A percentile compares a stretch with the other conserved stretches of the same genome.
phyloP scores from a whole-genome alignment of 2,888 invertebrate genomes.

The Pharmacophagus antenor region DNA sequence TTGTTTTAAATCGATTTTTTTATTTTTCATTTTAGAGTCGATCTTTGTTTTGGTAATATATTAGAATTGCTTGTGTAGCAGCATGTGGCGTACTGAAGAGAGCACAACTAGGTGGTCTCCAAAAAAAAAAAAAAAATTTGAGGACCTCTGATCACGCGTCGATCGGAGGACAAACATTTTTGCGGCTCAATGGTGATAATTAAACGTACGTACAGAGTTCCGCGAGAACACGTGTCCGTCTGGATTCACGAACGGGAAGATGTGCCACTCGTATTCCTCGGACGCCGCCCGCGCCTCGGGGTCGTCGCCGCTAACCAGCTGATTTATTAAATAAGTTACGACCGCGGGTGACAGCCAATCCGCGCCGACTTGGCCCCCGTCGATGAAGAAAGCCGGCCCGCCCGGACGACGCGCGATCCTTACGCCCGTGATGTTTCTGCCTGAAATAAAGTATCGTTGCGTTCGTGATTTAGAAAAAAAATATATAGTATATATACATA shows the following conservation, averaged over 20 bases:
- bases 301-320: conserved; percentile 80
- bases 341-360: conserved; percentile 88
- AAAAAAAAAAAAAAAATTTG: too few species aligned
- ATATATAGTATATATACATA: too few species aligned
- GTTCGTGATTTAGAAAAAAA: too few species aligned
- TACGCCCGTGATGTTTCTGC: conserved; percentile 71
- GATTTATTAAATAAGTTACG: conserved; percentile 82
- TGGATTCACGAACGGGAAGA: conserved; percentile 87
- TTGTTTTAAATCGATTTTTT: too few species aligned
- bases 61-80: too few species aligned
- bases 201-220: conserved; percentile 70
- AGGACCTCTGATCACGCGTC: too few species aligned
- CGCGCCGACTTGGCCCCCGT: conserved; percentile 84
- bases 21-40: too few species aligned
- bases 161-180: too few species aligned
- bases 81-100: too few species aligned
- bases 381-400: conserved; percentile 54
- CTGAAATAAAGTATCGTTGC: conserved; percentile 39
- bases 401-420: conserved; percentile 57
- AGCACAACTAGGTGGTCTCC: too few species aligned
- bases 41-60: too few species aligned
- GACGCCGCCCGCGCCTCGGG: conserved; percentile 69
- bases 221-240: conserved; percentile 88
- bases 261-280: conserved; percentile 85
- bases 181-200: too few species aligned